Percentiles rank a stretch among this genome's conserved stretches.
These are phyloP conservation scores for Pithys albifrons DNA, from an alignment of 2,113 vertebrate genomes.

Conservation along the genomic window DNA sequence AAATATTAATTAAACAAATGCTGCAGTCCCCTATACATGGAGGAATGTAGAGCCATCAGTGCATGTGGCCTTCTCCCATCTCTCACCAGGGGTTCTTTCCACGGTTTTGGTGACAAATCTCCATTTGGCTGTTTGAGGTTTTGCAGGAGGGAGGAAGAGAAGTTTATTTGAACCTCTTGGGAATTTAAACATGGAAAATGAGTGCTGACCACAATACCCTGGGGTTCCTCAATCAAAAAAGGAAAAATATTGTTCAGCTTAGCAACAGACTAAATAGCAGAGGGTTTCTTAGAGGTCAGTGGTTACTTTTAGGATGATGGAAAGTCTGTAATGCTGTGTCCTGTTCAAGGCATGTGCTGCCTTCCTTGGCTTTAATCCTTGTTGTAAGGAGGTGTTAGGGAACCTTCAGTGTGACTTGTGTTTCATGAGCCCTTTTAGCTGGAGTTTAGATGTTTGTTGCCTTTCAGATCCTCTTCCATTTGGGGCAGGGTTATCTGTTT, in stretches of 20 bases:
- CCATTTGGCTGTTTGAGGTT: not conserved
- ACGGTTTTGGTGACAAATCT: not conserved
- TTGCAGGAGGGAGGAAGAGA: not conserved
- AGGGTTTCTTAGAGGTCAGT: not conserved
- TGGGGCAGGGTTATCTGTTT: not conserved
- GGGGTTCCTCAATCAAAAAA: not conserved
- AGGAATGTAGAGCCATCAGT: not conserved
- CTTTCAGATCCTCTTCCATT: not conserved
- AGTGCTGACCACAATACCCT: not conserved
- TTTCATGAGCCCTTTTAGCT: not conserved
- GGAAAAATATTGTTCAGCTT: not conserved
- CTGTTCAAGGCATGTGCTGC: not conserved
- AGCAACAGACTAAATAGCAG: not conserved
- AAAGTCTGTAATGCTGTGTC: not conserved
- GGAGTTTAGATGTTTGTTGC: not conserved
- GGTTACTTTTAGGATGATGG: not conserved
- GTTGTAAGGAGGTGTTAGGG: not conserved
- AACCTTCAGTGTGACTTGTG: not conserved
- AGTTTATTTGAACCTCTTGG: not conserved
- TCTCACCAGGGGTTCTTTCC: rapidly evolving
- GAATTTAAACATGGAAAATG: not conserved
- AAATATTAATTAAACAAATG: not conserved
- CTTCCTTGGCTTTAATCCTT: not conserved
- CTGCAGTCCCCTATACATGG: rapidly evolving
- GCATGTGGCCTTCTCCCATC: not conserved